Evolutionary conservation across 2,797 vertebrate species (phyloP), one percentile per base, ranked within the genome.

Genomic region (Sciaenops ocellatus): DNA sequence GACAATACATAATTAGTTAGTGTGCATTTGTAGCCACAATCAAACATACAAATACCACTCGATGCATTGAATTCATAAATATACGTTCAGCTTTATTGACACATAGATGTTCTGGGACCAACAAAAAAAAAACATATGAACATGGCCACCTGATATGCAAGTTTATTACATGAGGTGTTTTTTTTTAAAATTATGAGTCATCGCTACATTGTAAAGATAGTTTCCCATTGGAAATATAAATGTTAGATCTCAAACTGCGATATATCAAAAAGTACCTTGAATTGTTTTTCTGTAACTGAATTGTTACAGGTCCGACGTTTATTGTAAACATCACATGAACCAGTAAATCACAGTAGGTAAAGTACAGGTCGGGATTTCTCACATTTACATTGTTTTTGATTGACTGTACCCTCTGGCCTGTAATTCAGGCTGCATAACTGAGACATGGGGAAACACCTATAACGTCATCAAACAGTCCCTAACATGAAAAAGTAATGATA

Each of bases 311-410:
- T 26, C 16, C 50, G 15, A 44, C 57, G 1, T 82, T 81, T 46
- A 56, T 78, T 67, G 46, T 61, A 67, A 74, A 68, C 65, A 56
- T 10, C 5, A 6, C 8, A 18, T 26, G n/a, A 54, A 59, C 28
- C 41, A 69, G 20, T 60, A 74, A 62, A 81, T 76, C 16, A 50
- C 28, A 1, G 52, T 13, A 48, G 34, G 26, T 65, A 22, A 80
- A 76, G 61, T 63, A 42, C 44, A 59, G 42, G 44, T 77, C 62
- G 28, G 56, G 44, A 62, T 78, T 85, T 79, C 42, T 24, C 56
- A 76, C 16, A 4, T 62, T 74, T 64, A 41, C 48, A 48, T 76
- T 70, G 6, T 46, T 74, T 30, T 65, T 69, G 47, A 66, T 26
- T 71, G 38, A 54, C 34, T 28, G 4, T 47, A 34, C 28, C 6